A percentile compares a stretch with the other conserved stretches of the same genome.
phyloP scores from a whole-genome alignment of 2,888 invertebrate species.

The Orthonychiurus folsomi region DNA sequence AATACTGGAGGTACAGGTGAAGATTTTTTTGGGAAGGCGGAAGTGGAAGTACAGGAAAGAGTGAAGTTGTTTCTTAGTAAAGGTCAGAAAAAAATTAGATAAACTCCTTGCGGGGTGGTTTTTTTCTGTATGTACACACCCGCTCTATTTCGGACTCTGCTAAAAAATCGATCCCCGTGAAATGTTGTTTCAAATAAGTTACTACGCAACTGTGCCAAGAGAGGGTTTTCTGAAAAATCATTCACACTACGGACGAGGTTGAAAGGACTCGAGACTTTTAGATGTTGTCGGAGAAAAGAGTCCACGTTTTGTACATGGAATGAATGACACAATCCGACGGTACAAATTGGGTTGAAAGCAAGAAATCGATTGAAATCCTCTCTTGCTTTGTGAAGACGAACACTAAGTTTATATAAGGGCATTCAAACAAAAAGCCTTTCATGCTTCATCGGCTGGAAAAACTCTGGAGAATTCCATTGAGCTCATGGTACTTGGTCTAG shows the following conservation, averaged over 20 bases:
- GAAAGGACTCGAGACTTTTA: background rate
- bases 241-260: conserved; percentile 1
- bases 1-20: background rate
- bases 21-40: too few species aligned
- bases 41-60: too few species aligned
- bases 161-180: background rate
- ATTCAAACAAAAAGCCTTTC: conserved; percentile 29
- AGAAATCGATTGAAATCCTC: background rate
- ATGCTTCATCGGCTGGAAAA: conserved; percentile 41
- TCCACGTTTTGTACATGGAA: background rate
- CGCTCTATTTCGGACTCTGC: background rate
- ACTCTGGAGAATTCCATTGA: conserved; percentile 41
- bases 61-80: background rate
- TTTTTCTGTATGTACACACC: background rate
- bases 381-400: background rate
- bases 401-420: background rate
- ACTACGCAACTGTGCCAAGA: background rate
- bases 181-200: background rate
- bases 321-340: background rate
- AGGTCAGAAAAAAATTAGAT: background rate
- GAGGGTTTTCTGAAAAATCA: too few species aligned
- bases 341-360: background rate
- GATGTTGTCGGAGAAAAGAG: background rate
- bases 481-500: conserved; percentile 36
- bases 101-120: background rate